A percentile compares a stretch with the other conserved stretches of the same genome.
Conservation (phyloP, 2,888 invertebrate genomes). For the Hofmannophila pseudospretella region DNA sequence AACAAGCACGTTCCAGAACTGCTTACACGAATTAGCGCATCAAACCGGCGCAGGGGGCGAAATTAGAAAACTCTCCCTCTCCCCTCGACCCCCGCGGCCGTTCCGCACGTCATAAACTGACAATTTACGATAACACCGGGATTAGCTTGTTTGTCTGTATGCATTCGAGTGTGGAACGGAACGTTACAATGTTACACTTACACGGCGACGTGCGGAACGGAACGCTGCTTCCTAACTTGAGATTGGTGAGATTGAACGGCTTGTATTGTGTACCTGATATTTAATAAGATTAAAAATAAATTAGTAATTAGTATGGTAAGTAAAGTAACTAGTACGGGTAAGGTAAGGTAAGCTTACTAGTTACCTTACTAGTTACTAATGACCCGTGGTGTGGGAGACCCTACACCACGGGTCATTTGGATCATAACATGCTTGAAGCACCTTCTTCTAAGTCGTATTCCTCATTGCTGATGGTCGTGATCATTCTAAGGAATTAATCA, state of each 20-base stretch:
- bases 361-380: no score
- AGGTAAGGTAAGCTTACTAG: no score
- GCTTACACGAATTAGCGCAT: constrained; percentile 78
- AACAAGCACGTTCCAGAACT: constrained; percentile 76
- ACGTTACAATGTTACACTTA: constrained; percentile 28
- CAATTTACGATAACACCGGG: constrained; percentile 78
- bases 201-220: constrained; percentile 44
- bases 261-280: not conserved
- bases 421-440: no score
- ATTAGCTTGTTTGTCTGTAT: constrained; percentile 77
- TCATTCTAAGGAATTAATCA: no score
- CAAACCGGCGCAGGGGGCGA: constrained; percentile 72
- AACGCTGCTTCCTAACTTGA: constrained; percentile 15
- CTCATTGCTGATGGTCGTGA: no score
- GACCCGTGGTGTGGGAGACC: no score
- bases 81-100: constrained; percentile 47
- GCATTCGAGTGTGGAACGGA: constrained; percentile 46
- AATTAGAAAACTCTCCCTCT: constrained; percentile 69
- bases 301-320: no score
- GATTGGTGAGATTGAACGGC: not conserved
- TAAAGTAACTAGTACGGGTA: no score
- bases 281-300: no score
- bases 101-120: constrained; percentile 79
- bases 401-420: no score
- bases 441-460: no score